Evolutionary conservation across 2,113 vertebrate genomes (phyloP).

Genomic region (Zosterops japonicus): DNA sequence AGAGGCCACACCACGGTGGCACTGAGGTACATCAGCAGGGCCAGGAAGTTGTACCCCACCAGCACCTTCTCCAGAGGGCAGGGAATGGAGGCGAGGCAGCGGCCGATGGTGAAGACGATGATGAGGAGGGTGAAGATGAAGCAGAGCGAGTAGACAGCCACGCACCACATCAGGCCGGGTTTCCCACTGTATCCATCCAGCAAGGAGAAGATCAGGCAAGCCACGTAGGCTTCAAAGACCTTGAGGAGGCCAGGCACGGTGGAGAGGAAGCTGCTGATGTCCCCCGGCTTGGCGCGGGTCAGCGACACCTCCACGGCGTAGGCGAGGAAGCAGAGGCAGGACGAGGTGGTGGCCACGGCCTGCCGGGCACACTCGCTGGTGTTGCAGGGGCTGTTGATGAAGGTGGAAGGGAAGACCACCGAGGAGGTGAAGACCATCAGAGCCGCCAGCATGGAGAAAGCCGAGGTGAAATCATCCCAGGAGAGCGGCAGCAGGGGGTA

Average conservation of each 20-base stretch:
- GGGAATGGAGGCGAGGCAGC: conserved; percentile 72
- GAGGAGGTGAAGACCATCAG: conserved; percentile 84
- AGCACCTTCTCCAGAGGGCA: conserved; percentile 76
- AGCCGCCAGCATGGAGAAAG: conserved; percentile 82
- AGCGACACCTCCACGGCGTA: conserved; percentile 81
- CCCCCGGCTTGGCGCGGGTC: conserved; percentile 77
- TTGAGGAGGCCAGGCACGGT: conserved; percentile 86
- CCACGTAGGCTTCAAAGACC: conserved; percentile 84
- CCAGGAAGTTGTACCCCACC: conserved; percentile 77
- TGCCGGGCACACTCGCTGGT: neutral
- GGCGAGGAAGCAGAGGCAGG: conserved; percentile 79
- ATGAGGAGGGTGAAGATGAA: conserved; percentile 82
- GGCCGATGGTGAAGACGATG: conserved; percentile 81
- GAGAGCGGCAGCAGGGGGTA: conserved; percentile 74
- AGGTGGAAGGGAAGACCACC: conserved; percentile 79
- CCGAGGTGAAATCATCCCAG: conserved; percentile 85
- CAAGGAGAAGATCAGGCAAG: conserved; percentile 87
- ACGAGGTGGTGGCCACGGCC: conserved; percentile 73
- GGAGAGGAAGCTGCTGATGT: conserved; percentile 84
- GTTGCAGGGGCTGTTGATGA: neutral
- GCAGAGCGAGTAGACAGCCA: conserved; percentile 86
- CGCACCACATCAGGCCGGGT: conserved; percentile 80
- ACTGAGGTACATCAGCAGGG: conserved; percentile 82
- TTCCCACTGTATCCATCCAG: rapidly evolving
- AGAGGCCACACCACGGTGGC: conserved; percentile 85